These are phyloP conservation scores for Tarsius wallacei DNA, from an alignment of 2,797 vertebrate species.

Conservation along the genomic window DNA sequence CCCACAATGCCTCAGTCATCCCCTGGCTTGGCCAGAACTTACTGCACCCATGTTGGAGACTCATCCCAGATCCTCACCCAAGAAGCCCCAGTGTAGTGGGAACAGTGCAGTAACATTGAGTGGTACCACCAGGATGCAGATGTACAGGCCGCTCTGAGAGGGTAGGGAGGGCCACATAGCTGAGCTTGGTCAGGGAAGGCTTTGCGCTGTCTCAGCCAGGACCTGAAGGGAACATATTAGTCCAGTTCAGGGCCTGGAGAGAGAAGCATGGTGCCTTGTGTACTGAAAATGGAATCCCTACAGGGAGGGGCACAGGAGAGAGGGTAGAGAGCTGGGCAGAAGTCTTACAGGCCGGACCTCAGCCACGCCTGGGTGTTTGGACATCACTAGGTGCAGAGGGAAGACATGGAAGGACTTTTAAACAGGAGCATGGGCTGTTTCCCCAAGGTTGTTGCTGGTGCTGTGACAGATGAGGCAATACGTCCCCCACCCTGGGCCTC, in stretches of 20 bases:
- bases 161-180: neutral
- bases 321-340: neutral
- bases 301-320: neutral
- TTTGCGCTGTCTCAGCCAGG: accelerated
- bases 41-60: neutral
- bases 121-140: neutral
- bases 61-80: neutral
- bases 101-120: neutral
- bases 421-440: neutral
- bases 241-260: neutral
- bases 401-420: neutral
- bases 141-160: neutral
- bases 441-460: neutral
- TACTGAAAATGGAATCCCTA: neutral
- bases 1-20: neutral
- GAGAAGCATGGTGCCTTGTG: neutral
- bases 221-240: conserved; percentile 22
- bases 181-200: neutral
- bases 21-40: neutral
- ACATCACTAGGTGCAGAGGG: neutral
- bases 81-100: neutral
- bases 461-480: neutral
- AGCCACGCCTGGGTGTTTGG: neutral
- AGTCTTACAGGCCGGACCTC: neutral
- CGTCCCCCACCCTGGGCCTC: neutral